Conservation (phyloP, 2,888 invertebrate species). For the Meiosimyza decipiens region DNA sequence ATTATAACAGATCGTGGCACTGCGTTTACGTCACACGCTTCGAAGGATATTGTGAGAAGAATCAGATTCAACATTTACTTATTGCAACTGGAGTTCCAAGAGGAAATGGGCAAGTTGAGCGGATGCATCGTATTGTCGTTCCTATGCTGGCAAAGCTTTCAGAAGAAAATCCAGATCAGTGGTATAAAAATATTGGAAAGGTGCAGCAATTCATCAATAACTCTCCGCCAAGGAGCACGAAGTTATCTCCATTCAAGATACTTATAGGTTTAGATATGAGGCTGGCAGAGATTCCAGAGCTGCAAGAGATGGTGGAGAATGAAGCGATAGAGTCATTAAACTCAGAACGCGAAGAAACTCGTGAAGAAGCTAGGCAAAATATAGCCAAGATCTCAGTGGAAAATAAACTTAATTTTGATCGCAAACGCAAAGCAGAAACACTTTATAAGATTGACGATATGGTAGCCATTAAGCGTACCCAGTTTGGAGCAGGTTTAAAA, state of each 20-base stretch:
- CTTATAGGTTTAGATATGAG: conserved; percentile 10
- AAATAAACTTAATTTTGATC: conserved; percentile 1
- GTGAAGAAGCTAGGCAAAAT: conserved; percentile 20
- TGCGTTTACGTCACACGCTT: too few relatives aligned
- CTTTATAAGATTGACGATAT: too few relatives aligned
- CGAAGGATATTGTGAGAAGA: conserved; percentile 45
- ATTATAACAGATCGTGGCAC: too few relatives aligned
- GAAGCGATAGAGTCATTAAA: conserved; percentile 12
- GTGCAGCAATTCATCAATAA: conserved; percentile 10
- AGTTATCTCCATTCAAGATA: conserved; percentile 16
- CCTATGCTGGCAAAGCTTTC: not conserved
- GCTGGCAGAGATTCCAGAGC: not conserved
- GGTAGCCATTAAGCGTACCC: too few relatives aligned
- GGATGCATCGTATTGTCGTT: too few relatives aligned
- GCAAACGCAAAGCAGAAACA: too few relatives aligned
- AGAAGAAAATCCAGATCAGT: not conserved
- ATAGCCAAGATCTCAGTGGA: conserved; percentile 29
- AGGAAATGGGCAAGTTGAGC: too few relatives aligned
- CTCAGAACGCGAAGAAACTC: conserved; percentile 4
- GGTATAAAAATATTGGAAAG: conserved; percentile 1
- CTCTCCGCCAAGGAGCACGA: conserved; percentile 12
- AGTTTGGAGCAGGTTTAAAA: too few relatives aligned
- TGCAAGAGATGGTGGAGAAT: not conserved
- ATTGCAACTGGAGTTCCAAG: conserved; percentile 38
- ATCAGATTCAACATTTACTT: conserved; percentile 29